These are phyloP conservation scores for Liposcelis brunnea DNA, from an alignment of 2,888 invertebrate genomes.

Conservation along the genomic window DNA sequence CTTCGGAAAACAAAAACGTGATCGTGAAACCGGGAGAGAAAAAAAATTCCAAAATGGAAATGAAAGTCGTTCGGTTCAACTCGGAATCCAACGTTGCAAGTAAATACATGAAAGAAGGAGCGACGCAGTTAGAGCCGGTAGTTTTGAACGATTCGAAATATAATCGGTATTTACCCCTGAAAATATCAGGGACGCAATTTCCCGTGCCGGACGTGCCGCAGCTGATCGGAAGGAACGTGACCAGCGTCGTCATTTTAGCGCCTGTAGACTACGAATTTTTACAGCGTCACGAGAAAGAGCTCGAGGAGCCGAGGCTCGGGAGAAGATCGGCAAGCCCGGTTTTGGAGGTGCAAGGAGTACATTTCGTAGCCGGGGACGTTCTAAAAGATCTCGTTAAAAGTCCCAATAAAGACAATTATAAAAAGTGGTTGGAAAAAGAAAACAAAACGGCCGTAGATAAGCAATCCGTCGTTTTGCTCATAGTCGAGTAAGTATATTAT, in stretches of 20 bases:
- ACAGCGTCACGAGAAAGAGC: slow-evolving; percentile 20
- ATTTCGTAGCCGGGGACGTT: slow-evolving; percentile 55
- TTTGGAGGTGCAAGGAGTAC: slow-evolving; percentile 46
- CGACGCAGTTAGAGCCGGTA: slow-evolving; percentile 52
- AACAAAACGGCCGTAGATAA: slow-evolving; percentile 52
- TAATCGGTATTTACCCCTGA: slow-evolving; percentile 56
- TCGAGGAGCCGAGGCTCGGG: slow-evolving; percentile 12
- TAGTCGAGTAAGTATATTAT: slow-evolving; percentile 49
- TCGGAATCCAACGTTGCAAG: slow-evolving; percentile 56
- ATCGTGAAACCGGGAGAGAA: slow-evolving; percentile 25
- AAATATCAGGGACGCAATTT: slow-evolving; percentile 63
- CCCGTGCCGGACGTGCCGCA: slow-evolving; percentile 65
- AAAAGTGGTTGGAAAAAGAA: slow-evolving; percentile 63
- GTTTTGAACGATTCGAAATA: slow-evolving; percentile 51
- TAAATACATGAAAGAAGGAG: slow-evolving; percentile 53
- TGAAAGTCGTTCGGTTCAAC: slow-evolving; percentile 72
- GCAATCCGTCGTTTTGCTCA: slow-evolving; percentile 66
- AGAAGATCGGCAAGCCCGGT: slow-evolving; percentile 24
- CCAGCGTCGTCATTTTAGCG: slow-evolving; percentile 70
- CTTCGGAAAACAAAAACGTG: slow-evolving; percentile 26
- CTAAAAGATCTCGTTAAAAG: slow-evolving; percentile 57
- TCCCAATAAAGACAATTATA: slow-evolving; percentile 59
- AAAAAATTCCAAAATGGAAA: slow-evolving; percentile 45
- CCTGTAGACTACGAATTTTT: slow-evolving; percentile 57
- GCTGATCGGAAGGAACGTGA: slow-evolving; percentile 55